Evolutionary conservation across 2,888 invertebrate species (phyloP).

Genomic region (Synanthedon formicaeformis): DNA sequence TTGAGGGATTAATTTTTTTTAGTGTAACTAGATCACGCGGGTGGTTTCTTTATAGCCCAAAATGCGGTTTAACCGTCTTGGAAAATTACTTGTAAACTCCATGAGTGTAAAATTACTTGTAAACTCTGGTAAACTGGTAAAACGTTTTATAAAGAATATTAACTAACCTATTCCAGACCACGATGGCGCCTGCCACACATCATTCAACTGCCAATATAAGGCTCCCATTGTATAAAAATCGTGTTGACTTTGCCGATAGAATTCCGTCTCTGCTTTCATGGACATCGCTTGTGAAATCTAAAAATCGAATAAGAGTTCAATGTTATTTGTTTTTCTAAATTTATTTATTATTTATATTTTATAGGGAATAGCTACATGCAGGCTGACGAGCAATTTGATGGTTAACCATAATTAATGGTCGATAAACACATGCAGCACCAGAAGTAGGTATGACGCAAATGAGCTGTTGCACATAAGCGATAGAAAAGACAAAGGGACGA

Average conservation of each 20-base stretch:
- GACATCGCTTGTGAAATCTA: slow-evolving; percentile 91
- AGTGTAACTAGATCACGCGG: too few species aligned
- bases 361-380: not conserved
- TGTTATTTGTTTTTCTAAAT: not conserved
- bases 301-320: slow-evolving; percentile 4
- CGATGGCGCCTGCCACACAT: slow-evolving; percentile 97
- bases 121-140: not conserved
- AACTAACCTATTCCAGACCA: slow-evolving; percentile 88
- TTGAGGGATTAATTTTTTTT: too few species aligned
- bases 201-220: slow-evolving; percentile 98
- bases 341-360: not conserved
- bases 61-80: too few species aligned
- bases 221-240: slow-evolving; percentile 90
- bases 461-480: too few species aligned
- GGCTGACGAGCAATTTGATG: too few species aligned
- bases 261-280: slow-evolving; percentile 86
- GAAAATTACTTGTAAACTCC: too few species aligned
- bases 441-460: too few species aligned
- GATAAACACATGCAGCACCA: too few species aligned
- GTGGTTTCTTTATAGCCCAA: too few species aligned
- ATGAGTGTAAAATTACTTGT: too few species aligned
- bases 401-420: too few species aligned
- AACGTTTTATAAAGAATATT: not conserved
- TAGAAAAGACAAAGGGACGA: too few species aligned
- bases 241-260: slow-evolving; percentile 74